A percentile compares a stretch with the other conserved stretches of the same genome.
phyloP scores from a whole-genome alignment of 2,888 invertebrate species.

The Netelia fuscicornis region DNA sequence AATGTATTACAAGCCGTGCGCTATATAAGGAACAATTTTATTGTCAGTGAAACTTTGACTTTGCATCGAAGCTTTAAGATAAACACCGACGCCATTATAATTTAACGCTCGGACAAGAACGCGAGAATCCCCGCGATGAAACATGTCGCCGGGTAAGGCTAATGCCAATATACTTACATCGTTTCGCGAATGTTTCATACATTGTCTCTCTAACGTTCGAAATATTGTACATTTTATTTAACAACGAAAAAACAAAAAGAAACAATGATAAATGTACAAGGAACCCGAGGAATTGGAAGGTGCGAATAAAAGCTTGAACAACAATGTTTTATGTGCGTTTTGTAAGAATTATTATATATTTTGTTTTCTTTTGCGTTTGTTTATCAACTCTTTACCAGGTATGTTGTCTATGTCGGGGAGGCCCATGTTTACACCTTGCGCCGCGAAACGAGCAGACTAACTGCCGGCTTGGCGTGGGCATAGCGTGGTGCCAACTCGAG shows the following conservation, averaged over 20 bases:
- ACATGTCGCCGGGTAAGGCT: conserved; percentile 29
- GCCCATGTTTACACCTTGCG: conserved; percentile 80
- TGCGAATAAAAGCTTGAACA: conserved; percentile 14
- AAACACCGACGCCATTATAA: neutral
- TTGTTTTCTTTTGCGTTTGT: conserved; percentile 23
- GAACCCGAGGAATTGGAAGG: neutral
- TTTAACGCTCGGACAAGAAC: conserved; percentile 32
- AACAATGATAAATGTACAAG: neutral
- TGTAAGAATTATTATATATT: conserved; percentile 14
- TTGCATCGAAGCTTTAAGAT: conserved; percentile 14
- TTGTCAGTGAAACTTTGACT: neutral
- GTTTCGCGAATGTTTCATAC: conserved; percentile 1
- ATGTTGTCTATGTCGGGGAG: conserved; percentile 81
- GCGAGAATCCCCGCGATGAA: conserved; percentile 45
- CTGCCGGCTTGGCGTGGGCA: conserved; percentile 73
- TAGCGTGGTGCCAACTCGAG: conserved; percentile 78
- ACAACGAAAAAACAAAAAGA: neutral
- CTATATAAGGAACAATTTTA: conserved; percentile 10
- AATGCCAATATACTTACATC: conserved; percentile 31
- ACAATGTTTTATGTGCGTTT: conserved; percentile 36
- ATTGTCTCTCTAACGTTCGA: neutral
- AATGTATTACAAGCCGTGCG: conserved; percentile 6
- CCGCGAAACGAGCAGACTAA: conserved; percentile 79
- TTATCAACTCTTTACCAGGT: conserved; percentile 77
- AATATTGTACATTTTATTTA: neutral